Conservation (phyloP, 2,113 vertebrate species). For the Pica pica region DNA sequence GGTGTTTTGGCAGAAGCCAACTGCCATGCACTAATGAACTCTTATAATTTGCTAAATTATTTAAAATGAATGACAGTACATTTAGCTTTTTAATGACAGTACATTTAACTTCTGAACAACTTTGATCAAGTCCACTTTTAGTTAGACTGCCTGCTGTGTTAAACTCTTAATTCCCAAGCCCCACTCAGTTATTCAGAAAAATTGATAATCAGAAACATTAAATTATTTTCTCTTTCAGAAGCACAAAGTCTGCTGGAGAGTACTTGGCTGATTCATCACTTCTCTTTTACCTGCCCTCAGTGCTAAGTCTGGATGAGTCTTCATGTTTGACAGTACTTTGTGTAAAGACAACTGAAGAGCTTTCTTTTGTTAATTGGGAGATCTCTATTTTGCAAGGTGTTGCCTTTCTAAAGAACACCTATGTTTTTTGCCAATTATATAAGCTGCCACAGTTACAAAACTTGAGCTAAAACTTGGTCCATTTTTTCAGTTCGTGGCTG, state of each 20-base stretch:
- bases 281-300: not conserved
- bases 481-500: not conserved
- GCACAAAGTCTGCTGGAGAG: not conserved
- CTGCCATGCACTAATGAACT: constrained; percentile 48
- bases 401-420: not conserved
- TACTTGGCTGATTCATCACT: not conserved
- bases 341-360: not conserved
- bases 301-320: not conserved
- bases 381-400: not conserved
- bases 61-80: constrained; percentile 48
- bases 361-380: not conserved
- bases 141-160: constrained; percentile 24
- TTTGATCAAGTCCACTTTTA: constrained; percentile 49
- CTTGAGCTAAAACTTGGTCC: not conserved
- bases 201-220: not conserved
- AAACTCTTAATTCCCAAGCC: constrained; percentile 31
- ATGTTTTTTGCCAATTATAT: not conserved
- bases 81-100: constrained; percentile 45
- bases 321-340: not conserved
- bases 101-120: constrained; percentile 57
- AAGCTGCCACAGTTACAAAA: not conserved
- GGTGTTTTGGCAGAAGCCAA: constrained; percentile 49
- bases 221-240: constrained; percentile 6
- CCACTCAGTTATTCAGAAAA: constrained; percentile 8
- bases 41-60: constrained; percentile 61